Evolutionary conservation across 2,113 vertebrate species (phyloP).

Genomic region (Cyanoliseus patagonus): DNA sequence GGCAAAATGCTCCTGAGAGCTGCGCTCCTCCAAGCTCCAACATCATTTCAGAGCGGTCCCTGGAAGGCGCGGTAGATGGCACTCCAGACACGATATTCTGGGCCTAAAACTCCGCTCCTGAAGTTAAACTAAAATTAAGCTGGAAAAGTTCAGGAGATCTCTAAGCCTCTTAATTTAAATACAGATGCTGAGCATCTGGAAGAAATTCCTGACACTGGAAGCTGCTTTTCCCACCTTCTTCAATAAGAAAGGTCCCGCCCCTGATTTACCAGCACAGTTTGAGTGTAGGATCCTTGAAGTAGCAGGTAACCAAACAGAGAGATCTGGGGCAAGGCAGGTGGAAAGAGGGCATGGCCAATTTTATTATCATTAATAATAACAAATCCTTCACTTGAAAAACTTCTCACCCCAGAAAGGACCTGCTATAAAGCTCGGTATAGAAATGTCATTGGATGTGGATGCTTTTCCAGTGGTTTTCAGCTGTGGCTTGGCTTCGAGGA

Average conservation of each 20-base stretch:
- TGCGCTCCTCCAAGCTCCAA: neutral
- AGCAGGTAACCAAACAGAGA: neutral
- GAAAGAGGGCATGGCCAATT: conserved; percentile 6
- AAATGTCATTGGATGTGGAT: neutral
- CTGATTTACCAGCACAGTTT: neutral
- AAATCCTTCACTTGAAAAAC: neutral
- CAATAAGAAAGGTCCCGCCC: conserved; percentile 16
- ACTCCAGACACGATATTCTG: neutral
- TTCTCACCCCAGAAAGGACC: neutral
- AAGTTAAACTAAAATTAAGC: conserved; percentile 40
- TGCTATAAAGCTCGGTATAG: accelerated
- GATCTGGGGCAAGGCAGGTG: neutral
- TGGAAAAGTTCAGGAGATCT: conserved; percentile 22
- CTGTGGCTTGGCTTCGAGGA: neutral
- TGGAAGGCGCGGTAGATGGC: conserved; percentile 50
- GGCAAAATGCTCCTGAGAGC: neutral
- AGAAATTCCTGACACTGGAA: conserved; percentile 60
- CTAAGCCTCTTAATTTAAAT: conserved; percentile 69
- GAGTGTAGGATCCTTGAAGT: neutral
- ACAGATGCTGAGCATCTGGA: conserved; percentile 41
- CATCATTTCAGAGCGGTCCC: neutral
- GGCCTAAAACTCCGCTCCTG: neutral
- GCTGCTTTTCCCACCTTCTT: conserved; percentile 35
- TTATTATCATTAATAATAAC: neutral
- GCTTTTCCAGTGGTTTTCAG: neutral